Conservation (phyloP, 1,140 invertebrate species). For the Papilio xuthus region DNA sequence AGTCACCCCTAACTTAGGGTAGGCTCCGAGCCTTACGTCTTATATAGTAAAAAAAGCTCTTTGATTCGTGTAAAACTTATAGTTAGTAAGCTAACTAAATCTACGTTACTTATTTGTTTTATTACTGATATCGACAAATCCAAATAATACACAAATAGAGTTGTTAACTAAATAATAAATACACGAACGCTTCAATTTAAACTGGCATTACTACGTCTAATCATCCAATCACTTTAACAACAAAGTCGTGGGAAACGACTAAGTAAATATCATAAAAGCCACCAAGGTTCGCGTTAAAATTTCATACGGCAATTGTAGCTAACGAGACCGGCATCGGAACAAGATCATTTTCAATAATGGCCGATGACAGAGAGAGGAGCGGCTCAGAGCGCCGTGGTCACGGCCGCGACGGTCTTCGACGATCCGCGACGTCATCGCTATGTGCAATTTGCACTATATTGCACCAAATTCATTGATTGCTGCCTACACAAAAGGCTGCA, state of each 20-base stretch:
- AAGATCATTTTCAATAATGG: conserved; percentile 49
- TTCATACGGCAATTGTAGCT: conserved; percentile 18
- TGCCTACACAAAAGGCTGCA: not conserved
- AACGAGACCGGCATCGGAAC: conserved; percentile 42
- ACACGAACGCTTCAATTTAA: conserved; percentile 15
- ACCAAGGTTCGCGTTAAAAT: conserved; percentile 29
- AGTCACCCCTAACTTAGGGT: no score
- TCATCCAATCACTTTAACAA: conserved; percentile 30
- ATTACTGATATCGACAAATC: no score
- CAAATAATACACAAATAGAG: not conserved
- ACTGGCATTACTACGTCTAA: conserved; percentile 22
- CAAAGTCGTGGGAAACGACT: conserved; percentile 31
- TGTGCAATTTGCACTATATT: conserved; percentile 44
- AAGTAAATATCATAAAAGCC: conserved; percentile 34
- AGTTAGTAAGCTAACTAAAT: not conserved
- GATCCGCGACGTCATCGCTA: conserved; percentile 46
- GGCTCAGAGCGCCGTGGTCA: conserved; percentile 41
- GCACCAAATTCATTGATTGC: conserved; percentile 21
- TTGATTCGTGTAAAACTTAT: not conserved
- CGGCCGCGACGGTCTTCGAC: conserved; percentile 45
- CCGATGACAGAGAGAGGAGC: conserved; percentile 46
- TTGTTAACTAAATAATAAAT: conserved; percentile 21
- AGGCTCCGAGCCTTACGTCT: no score
- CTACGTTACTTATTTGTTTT: not conserved
- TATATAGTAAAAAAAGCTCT: not conserved